These are phyloP conservation scores for Clivina fossor DNA, from an alignment of 2,888 invertebrate genomes.

Conservation along the genomic window DNA sequence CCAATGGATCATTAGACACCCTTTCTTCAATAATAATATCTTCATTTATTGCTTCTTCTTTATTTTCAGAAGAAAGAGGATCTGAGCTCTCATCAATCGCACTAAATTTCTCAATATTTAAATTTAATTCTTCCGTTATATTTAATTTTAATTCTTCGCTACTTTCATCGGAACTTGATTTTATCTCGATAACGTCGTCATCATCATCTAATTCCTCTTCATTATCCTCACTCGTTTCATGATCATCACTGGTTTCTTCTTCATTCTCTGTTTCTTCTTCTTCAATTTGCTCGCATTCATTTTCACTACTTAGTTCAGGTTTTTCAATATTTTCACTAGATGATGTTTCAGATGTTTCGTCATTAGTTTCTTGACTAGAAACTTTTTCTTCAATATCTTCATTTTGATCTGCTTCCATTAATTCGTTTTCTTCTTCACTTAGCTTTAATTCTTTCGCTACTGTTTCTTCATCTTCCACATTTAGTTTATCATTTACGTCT, in stretches of 20 bases:
- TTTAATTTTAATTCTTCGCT: constrained; percentile 19
- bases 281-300: constrained; percentile 5
- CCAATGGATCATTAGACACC: too few relatives aligned
- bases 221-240: too few relatives aligned
- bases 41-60: not conserved
- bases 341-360: not conserved
- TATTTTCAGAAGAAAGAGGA: not conserved
- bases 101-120: too few relatives aligned
- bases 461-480: not conserved
- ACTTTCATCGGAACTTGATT: constrained; percentile 18
- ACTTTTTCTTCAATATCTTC: constrained; percentile 5
- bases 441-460: too few relatives aligned
- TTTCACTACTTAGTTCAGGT: not conserved
- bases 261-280: constrained; percentile 5
- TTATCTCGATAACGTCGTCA: constrained; percentile 23
- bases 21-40: constrained; percentile 1
- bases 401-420: constrained; percentile 1
- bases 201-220: not conserved
- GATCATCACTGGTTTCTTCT: not conserved
- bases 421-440: not conserved
- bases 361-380: not conserved
- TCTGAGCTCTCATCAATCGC: too few relatives aligned
- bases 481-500: too few relatives aligned
- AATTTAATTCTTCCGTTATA: too few relatives aligned
- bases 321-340: not conserved